Evolutionary conservation across 1,140 invertebrate species (phyloP).

Genomic region (Drosophila ambigua): DNA sequence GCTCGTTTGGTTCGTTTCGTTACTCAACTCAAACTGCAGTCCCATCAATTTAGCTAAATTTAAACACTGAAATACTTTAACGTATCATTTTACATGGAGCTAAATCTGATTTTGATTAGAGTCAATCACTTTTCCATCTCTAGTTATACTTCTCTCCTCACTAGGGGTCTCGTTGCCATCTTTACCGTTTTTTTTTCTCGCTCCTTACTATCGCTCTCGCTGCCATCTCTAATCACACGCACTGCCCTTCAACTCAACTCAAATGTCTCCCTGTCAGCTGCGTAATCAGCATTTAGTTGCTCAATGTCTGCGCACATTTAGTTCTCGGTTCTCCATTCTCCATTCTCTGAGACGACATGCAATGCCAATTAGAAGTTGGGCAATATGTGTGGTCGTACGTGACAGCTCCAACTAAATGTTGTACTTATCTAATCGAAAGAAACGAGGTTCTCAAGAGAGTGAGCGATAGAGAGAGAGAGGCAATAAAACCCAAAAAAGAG

Average conservation of each 20-base stretch:
- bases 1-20: too few relatives aligned
- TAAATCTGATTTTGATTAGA: too few relatives aligned
- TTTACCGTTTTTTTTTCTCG: too few relatives aligned
- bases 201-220: too few relatives aligned
- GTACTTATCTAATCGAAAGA: constrained; percentile 65
- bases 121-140: not conserved
- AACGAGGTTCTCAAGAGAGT: constrained; percentile 3
- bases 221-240: too few relatives aligned
- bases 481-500: too few relatives aligned
- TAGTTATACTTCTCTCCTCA: not conserved
- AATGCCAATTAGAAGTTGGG: constrained; percentile 76
- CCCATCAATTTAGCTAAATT: too few relatives aligned
- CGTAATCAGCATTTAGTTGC: constrained; percentile 17
- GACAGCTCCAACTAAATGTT: constrained; percentile 25
- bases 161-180: too few relatives aligned
- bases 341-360: constrained; percentile 47
- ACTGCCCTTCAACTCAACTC: not conserved
- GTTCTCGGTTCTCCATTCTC: constrained; percentile 22
- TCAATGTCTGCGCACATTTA: constrained; percentile 33
- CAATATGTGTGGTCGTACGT: constrained; percentile 40
- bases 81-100: too few relatives aligned
- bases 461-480: not conserved
- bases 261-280: not conserved
- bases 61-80: too few relatives aligned
- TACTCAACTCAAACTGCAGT: too few relatives aligned